Conservation (phyloP, 2,797 vertebrate species). For the Salmo trutta region DNA sequence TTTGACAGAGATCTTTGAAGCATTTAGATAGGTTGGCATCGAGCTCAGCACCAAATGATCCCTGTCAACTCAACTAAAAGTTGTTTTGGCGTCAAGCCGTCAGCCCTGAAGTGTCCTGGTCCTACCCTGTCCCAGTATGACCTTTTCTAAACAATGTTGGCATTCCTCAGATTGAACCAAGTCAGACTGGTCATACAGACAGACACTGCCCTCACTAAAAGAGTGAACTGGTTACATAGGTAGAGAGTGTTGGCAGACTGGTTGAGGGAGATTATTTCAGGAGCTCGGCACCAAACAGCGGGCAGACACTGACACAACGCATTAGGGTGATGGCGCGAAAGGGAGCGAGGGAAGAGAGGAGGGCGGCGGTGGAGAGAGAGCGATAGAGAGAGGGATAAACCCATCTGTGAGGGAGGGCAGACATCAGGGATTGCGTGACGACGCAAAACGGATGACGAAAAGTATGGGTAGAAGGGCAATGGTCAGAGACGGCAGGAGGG, state of each 20-base stretch:
- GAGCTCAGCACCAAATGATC: no score
- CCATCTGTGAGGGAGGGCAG: constrained; percentile 50
- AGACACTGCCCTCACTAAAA: background rate
- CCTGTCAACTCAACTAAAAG: no score
- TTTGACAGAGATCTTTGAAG: constrained; percentile 43
- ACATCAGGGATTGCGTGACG: constrained; percentile 48
- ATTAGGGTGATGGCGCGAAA: constrained; percentile 58
- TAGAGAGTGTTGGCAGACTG: background rate
- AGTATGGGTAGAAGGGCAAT: constrained; percentile 18
- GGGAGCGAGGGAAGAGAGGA: constrained; percentile 13
- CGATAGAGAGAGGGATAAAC: constrained; percentile 20
- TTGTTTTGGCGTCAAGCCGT: no score
- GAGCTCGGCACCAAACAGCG: constrained; percentile 51
- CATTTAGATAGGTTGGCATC: no score
- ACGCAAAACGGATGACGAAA: constrained; percentile 32
- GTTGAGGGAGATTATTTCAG: constrained; percentile 49
- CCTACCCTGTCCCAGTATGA: no score
- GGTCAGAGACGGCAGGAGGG: constrained; percentile 22
- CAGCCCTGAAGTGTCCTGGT: no score
- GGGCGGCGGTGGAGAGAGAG: background rate
- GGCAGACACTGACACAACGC: constrained; percentile 57
- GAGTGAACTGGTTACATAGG: background rate
- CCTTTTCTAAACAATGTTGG: background rate
- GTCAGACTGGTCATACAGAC: background rate
- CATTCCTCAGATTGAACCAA: background rate